Evolutionary conservation across 2,797 vertebrate species (phyloP).

Genomic region (Eurystomus glaucurus): DNA sequence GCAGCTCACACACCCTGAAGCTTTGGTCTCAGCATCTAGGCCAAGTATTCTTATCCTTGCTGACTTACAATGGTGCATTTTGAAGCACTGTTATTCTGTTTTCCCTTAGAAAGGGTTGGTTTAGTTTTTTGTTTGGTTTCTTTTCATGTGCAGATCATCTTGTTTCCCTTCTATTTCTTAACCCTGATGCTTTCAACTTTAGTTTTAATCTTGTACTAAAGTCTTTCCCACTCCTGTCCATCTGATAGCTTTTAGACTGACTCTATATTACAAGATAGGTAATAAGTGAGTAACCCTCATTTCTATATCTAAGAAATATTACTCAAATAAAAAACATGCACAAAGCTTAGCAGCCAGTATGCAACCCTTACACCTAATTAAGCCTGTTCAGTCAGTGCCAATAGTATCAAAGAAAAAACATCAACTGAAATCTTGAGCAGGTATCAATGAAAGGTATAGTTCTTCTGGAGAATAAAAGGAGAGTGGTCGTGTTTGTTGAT

Average conservation of each 20-base stretch:
- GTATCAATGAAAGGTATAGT: fast-evolving
- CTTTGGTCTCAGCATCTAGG: background rate
- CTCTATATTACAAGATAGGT: background rate
- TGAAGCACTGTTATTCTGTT: background rate
- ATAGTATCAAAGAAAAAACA: background rate
- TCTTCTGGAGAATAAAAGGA: background rate
- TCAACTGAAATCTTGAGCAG: background rate
- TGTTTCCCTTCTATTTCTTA: background rate
- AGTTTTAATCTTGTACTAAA: background rate
- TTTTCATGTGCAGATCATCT: fast-evolving
- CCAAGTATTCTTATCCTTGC: background rate
- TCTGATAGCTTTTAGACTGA: background rate
- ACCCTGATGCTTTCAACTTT: background rate
- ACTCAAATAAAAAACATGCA: background rate
- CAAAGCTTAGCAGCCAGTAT: background rate
- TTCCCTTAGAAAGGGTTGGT: background rate
- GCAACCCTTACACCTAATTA: background rate
- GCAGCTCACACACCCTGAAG: background rate
- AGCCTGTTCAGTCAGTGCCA: background rate
- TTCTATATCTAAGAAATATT: background rate
- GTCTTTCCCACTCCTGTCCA: background rate
- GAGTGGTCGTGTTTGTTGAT: background rate
- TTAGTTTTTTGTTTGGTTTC: background rate
- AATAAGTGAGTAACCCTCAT: background rate
- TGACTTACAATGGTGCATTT: background rate